Evolutionary conservation across 2,888 invertebrate genomes (phyloP), one percentile per base, ranked within the genome.

Genomic region (Malacosoma neustria): DNA sequence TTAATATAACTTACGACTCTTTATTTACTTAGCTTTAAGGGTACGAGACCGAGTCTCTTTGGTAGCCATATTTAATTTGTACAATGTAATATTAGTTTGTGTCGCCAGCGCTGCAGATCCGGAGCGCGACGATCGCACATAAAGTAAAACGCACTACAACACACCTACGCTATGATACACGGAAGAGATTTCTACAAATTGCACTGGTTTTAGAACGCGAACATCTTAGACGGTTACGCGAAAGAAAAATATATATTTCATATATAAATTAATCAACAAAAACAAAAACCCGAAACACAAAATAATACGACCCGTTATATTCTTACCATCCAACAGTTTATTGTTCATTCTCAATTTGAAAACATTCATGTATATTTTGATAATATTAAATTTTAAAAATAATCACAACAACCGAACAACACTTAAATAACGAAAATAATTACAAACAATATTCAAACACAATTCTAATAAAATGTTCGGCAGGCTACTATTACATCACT

Each of bases 21-120:
- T 74, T 73, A 66, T 69, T 63, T 74, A 81, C 82, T 84, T 84
- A 84, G 73, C 70, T 76, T 79, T 81, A 81, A 76, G 75, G 77
- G 84, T 86, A 86, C 81, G 87, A 87, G 87, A 87, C 87, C 86
- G 85, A 71, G 86, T 86, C 86, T 87, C 87, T 87, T 87, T 87
- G 87, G 87, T 87, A 87, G 86, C 82, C 80, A 80, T 86, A 79
- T 72, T 72, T 69, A 70, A 81, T 87, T 87, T 87, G 87, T 87
- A 87, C 87, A 87, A 87, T 75, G 79, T 76, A 71, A 70, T 22
- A 22, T 55, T 66, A 79, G 81, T 80, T 70, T 70, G 59, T 72
- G 72, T 63, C 73, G 67, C 69, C 67, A 69, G 60, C 68, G 62
- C 61, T 51, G 56, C 57, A 67, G 58, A 59, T 59, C 57, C 61